A percentile compares a stretch with the other conserved stretches of the same genome.
phyloP scores from a whole-genome alignment of 2,113 vertebrate species.

The Vicugna pacos region DNA sequence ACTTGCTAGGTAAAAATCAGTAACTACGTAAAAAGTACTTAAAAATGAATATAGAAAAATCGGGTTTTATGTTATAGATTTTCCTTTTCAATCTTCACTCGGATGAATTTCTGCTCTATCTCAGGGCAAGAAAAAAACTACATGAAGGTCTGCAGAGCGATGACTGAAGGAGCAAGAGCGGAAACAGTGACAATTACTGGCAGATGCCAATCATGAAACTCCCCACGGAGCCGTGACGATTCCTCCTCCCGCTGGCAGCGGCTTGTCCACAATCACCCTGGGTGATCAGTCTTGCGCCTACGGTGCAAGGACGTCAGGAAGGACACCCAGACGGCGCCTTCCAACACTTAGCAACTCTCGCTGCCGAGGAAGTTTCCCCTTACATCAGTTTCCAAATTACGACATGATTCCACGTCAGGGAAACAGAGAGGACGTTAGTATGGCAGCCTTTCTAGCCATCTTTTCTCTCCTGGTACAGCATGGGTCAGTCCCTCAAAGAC shows the following conservation, averaged over 20 bases:
- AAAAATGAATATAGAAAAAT: neutral
- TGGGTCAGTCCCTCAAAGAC: neutral
- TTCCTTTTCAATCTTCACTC: neutral
- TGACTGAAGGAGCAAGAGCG: neutral
- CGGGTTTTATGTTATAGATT: neutral
- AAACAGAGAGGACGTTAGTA: neutral
- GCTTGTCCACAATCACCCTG: slow-evolving; percentile 67
- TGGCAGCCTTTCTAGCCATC: neutral
- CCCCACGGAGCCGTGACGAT: neutral
- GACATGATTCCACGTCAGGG: neutral
- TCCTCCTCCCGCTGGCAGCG: slow-evolving; percentile 4
- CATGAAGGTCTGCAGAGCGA: neutral
- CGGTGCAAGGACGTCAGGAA: slow-evolving; percentile 57
- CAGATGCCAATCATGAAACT: fast-evolving
- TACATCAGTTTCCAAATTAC: neutral
- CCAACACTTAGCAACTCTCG: neutral
- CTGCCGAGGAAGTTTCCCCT: neutral
- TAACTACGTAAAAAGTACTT: neutral
- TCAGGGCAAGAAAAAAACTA: neutral
- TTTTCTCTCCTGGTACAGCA: neutral
- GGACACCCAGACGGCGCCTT: neutral
- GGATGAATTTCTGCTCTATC: neutral
- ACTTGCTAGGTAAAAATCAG: neutral
- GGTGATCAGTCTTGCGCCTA: neutral
- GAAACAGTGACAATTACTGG: too few species aligned